A percentile compares a stretch with the other conserved stretches of the same genome.
These are phyloP conservation scores for Eupeodes luniger DNA, from an alignment of 2,888 invertebrate genomes.

Conservation along the genomic window DNA sequence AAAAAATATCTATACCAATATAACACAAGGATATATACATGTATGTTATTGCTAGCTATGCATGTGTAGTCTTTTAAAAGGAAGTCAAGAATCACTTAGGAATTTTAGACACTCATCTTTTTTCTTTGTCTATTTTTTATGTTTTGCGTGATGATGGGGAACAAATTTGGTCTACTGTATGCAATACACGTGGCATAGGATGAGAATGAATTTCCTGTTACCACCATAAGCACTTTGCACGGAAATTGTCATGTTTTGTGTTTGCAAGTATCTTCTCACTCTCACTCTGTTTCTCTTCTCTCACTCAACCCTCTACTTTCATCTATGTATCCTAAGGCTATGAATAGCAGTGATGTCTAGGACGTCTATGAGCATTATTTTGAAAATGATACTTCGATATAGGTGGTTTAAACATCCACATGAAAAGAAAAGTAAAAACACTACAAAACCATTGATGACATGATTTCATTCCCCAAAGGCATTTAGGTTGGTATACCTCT, in stretches of 20 bases:
- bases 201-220: constrained; percentile 72
- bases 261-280: constrained; percentile 49
- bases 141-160: neutral
- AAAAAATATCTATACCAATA: neutral
- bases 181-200: constrained; percentile 66
- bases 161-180: constrained; percentile 17
- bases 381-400: constrained; percentile 62
- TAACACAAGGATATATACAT: constrained; percentile 17
- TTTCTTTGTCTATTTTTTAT: constrained; percentile 26
- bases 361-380: constrained; percentile 31
- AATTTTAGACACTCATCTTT: constrained; percentile 66
- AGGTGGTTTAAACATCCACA: constrained; percentile 7
- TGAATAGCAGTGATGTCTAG: constrained; percentile 27
- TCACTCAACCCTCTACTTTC: neutral
- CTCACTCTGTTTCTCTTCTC: neutral
- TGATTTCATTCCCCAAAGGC: constrained; percentile 50
- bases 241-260: constrained; percentile 73
- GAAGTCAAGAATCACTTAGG: constrained; percentile 65
- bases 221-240: constrained; percentile 73
- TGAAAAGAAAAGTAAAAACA: constrained; percentile 40
- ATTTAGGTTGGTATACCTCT: neutral
- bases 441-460: constrained; percentile 69
- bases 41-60: too few relatives aligned
- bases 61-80: constrained; percentile 1
- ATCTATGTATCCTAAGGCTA: constrained; percentile 41